These are phyloP conservation scores for Pseudorectes ferrugineus DNA, from an alignment of 2,113 vertebrate genomes.

Conservation along the genomic window DNA sequence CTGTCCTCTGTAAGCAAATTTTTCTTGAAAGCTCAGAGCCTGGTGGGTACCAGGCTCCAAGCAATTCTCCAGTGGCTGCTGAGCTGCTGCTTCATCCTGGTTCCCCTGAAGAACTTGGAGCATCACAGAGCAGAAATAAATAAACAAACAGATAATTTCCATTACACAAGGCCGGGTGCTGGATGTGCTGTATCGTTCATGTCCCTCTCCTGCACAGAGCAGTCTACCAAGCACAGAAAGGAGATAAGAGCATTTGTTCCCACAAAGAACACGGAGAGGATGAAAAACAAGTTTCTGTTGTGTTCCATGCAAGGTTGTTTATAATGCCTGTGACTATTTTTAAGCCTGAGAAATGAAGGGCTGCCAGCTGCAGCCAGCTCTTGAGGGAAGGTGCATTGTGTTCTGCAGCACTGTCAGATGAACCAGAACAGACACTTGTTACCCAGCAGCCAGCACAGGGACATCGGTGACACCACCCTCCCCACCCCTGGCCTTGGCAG, in stretches of 20 bases:
- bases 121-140: not conserved
- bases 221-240: not conserved
- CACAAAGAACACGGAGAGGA: not conserved
- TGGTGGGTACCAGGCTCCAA: not conserved
- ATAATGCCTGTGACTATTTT: constrained; percentile 23
- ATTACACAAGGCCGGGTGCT: not conserved
- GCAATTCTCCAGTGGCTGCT: not conserved
- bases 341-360: constrained; percentile 9
- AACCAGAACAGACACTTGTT: not conserved
- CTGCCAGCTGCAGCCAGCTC: not conserved
- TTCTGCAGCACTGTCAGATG: not conserved
- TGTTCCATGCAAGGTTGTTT: not conserved
- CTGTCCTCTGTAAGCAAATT: not conserved
- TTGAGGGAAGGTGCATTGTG: not conserved
- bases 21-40: not conserved
- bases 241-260: not conserved
- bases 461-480: accelerated
- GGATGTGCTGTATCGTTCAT: not conserved
- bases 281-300: not conserved
- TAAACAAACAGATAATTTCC: not conserved
- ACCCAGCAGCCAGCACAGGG: not conserved
- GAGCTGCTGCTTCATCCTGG: not conserved
- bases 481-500: not conserved
- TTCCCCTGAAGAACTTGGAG: not conserved
- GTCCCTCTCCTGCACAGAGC: not conserved